A percentile compares a stretch with the other conserved stretches of the same genome.
Conservation (phyloP, 2,113 vertebrate species). For the Eulemur macaco region DNA sequence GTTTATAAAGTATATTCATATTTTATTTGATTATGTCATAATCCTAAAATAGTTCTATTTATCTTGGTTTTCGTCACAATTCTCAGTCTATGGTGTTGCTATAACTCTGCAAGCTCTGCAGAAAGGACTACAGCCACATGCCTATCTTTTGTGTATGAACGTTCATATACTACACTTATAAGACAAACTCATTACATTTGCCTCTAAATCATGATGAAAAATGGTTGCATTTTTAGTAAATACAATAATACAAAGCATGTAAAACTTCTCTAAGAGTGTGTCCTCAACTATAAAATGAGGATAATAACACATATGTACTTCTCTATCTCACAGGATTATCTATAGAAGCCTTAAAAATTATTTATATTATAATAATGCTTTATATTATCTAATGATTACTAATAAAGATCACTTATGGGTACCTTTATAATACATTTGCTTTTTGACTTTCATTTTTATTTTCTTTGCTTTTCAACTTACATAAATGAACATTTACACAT, state of each 20-base stretch:
- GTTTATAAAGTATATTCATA: background rate
- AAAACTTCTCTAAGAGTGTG: background rate
- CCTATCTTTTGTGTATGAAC: background rate
- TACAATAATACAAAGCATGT: background rate
- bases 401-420: background rate
- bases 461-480: background rate
- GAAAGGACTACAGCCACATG: background rate
- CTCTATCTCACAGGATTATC: background rate
- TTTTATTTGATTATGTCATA: background rate
- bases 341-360: background rate
- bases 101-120: background rate
- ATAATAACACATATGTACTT: background rate
- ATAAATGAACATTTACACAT: background rate
- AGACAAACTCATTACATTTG: background rate
- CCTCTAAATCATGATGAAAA: background rate
- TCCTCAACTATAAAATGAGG: background rate
- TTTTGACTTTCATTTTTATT: background rate
- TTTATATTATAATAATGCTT: background rate
- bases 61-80: conserved; percentile 18
- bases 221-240: conserved; percentile 19
- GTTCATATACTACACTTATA: background rate
- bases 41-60: background rate
- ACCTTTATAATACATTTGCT: background rate
- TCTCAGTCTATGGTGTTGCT: background rate
- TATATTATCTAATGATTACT: background rate